phyloP scores from a whole-genome alignment of 1,140 invertebrate genomes.

The Plutomurus gul region DNA sequence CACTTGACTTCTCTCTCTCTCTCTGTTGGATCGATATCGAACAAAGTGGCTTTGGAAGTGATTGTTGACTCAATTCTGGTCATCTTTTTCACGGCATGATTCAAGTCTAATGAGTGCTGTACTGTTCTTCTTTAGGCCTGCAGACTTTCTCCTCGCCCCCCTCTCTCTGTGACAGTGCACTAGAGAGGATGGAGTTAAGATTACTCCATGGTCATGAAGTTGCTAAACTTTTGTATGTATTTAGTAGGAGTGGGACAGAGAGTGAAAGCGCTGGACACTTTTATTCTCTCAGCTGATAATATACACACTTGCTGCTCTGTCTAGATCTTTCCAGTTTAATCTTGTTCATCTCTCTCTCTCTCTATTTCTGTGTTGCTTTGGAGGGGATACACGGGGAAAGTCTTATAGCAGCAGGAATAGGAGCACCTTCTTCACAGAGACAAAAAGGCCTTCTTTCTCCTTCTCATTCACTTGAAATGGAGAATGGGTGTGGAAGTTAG shows the following conservation, averaged over 20 bases:
- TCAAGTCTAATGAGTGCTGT: not conserved
- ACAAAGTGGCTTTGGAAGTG: not conserved
- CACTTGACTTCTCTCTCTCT: not conserved
- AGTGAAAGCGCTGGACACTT: not conserved
- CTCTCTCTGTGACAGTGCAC: not conserved
- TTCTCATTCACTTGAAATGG: no score
- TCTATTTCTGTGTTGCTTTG: no score
- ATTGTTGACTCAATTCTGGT: constrained; percentile 34
- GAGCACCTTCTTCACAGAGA: no score
- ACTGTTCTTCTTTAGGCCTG: not conserved
- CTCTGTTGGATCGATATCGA: not conserved
- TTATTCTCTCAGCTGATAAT: constrained; percentile 4
- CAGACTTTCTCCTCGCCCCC: not conserved
- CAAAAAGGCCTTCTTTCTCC: no score
- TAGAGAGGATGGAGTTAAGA: not conserved
- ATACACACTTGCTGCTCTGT: constrained; percentile 22
- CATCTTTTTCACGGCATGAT: not conserved
- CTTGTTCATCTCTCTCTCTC: not conserved
- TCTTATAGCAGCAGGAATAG: no score
- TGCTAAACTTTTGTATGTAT: not conserved
- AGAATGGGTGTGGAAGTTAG: no score
- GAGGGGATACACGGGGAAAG: no score
- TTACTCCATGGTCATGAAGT: no score
- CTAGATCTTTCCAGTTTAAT: constrained; percentile 7
- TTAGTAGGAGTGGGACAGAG: not conserved